Evolutionary conservation across 2,113 vertebrate genomes (phyloP).

Genomic region (Dasyurus viverrinus): DNA sequence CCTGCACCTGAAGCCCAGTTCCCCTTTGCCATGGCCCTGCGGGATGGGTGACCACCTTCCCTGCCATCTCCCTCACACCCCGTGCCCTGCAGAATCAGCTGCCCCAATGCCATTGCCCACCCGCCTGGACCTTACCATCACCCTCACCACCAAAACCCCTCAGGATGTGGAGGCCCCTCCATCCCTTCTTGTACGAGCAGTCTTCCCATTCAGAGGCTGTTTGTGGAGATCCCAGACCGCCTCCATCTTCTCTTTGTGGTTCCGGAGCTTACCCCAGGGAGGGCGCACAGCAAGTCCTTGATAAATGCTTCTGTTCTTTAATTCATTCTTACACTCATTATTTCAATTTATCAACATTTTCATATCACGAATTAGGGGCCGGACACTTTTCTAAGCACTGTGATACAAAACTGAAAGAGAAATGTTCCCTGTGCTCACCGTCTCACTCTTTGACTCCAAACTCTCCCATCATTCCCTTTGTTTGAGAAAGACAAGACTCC

Average conservation of each 20-base stretch:
- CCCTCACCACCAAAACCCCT: background rate
- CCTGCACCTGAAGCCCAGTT: background rate
- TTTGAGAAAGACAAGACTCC: background rate
- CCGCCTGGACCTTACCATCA: background rate
- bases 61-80: background rate
- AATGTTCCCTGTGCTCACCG: too few relatives aligned
- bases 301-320: background rate
- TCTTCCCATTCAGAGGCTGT: background rate
- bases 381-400: background rate
- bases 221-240: background rate
- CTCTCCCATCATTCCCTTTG: background rate
- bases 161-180: background rate
- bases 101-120: too few relatives aligned
- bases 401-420: background rate
- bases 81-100: background rate
- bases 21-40: background rate
- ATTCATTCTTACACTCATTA: background rate
- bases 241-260: background rate
- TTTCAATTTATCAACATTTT: background rate
- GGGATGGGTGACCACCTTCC: background rate
- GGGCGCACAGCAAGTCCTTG: background rate
- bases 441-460: background rate
- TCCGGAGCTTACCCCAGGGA: background rate
- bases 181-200: too few relatives aligned
- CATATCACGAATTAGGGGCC: background rate